Percentiles rank a stretch among this genome's conserved stretches.
These are phyloP conservation scores for Chelmon rostratus DNA, from an alignment of 2,797 vertebrate genomes.

Conservation along the genomic window DNA sequence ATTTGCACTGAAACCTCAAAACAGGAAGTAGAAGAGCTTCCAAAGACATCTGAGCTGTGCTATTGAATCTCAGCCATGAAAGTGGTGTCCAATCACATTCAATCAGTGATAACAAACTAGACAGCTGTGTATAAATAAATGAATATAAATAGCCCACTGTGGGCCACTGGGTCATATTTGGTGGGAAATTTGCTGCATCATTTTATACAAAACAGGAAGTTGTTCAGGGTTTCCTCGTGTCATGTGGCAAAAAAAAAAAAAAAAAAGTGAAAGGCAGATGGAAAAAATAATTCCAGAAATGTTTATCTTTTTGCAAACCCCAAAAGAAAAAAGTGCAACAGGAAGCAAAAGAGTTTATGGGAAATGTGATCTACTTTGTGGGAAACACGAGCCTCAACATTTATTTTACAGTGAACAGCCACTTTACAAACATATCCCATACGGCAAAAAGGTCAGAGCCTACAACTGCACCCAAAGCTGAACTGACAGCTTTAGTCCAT, in stretches of 20 bases:
- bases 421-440: background rate
- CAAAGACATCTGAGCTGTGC: background rate
- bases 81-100: background rate
- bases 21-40: background rate
- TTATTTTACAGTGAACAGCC: background rate
- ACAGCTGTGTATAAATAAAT: background rate
- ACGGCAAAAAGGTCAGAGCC: background rate
- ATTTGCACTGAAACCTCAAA: background rate
- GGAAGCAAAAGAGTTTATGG: background rate
- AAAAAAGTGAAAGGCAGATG: slow-evolving; percentile 15
- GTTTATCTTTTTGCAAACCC: background rate
- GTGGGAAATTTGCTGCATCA: background rate
- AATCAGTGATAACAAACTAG: background rate
- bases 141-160: background rate
- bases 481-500: slow-evolving; percentile 1
- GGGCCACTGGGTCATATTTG: slow-evolving; percentile 6
- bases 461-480: background rate
- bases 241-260: slow-evolving; percentile 18
- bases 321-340: background rate
- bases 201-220: slow-evolving; percentile 28
- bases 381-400: background rate
- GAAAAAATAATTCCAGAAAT: background rate
- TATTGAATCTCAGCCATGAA: background rate
- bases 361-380: slow-evolving; percentile 9
- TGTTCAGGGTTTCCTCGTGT: background rate